Conservation (phyloP, 2,797 vertebrate genomes). For the Hirundo rustica region DNA sequence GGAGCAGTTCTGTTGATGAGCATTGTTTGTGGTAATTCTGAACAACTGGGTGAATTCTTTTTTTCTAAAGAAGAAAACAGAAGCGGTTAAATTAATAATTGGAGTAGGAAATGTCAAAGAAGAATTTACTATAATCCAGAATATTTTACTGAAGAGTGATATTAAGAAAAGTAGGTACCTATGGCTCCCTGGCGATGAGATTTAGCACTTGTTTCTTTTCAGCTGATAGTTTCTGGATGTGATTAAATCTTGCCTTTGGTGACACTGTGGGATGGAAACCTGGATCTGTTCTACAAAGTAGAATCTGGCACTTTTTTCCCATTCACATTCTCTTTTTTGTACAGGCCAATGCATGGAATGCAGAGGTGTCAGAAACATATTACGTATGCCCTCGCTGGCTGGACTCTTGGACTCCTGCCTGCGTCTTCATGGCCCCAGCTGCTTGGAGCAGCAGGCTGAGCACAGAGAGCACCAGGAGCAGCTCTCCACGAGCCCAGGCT, state of each 20-base stretch:
- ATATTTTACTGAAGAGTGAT: not conserved
- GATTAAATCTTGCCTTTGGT: not conserved
- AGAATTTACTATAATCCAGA: not conserved
- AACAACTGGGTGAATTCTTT: not conserved
- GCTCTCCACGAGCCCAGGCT: not conserved
- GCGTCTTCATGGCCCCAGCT: not conserved
- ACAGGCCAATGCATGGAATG: not conserved
- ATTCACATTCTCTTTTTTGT: not conserved
- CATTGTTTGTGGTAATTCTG: not conserved
- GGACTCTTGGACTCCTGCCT: not conserved
- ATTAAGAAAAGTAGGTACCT: not conserved
- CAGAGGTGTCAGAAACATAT: not conserved
- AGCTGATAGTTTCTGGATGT: not conserved
- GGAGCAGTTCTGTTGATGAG: not conserved
- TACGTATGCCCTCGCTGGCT: not conserved
- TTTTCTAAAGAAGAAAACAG: not conserved
- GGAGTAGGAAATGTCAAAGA: not conserved
- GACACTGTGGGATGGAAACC: not conserved
- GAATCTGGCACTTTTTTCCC: not conserved
- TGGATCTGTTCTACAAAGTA: not conserved
- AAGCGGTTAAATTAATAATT: not conserved
- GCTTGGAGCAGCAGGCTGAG: fast-evolving
- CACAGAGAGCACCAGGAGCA: not conserved
- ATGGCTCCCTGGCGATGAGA: not conserved
- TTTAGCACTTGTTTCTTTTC: not conserved